Percentiles rank a stretch among this genome's conserved stretches.
These are phyloP conservation scores for Delphinapterus leucas DNA, from an alignment of 2,113 vertebrate genomes.

Conservation along the genomic window DNA sequence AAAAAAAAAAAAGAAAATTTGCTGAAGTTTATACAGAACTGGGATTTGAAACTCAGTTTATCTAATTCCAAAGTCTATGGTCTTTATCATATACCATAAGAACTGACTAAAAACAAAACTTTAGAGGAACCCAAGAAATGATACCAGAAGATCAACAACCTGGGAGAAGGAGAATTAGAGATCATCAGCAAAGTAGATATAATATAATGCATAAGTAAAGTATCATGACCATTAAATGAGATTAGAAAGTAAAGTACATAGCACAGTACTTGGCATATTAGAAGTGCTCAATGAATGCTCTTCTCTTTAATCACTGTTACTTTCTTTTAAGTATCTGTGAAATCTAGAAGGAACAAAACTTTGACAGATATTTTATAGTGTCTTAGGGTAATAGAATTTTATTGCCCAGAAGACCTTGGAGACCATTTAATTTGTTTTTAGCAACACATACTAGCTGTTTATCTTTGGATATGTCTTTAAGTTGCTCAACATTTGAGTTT, in stretches of 20 bases:
- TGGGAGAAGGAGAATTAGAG: neutral
- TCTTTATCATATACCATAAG: neutral
- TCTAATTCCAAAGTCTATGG: neutral
- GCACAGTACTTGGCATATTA: neutral
- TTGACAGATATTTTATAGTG: neutral
- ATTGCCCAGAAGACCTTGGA: neutral
- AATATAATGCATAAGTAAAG: neutral
- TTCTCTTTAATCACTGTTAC: neutral
- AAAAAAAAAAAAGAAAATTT: too few species aligned
- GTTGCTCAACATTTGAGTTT: neutral
- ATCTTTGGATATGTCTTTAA: neutral
- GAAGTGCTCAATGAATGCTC: neutral
- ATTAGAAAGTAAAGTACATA: neutral
- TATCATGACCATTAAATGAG: neutral
- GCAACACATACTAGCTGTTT: neutral
- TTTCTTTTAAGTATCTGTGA: conserved; percentile 19
- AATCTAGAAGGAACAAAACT: conserved; percentile 2
- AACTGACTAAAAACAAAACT: conserved; percentile 13
- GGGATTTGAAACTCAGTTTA: neutral
- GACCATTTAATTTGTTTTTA: conserved; percentile 34
- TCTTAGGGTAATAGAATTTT: conserved; percentile 5
- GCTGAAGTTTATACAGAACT: neutral
- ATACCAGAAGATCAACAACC: neutral
- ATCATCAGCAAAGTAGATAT: neutral
- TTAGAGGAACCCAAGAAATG: neutral